Base-by-base conservation (phyloP, 2,888 invertebrate genomes). In the Labia minor region DNA sequence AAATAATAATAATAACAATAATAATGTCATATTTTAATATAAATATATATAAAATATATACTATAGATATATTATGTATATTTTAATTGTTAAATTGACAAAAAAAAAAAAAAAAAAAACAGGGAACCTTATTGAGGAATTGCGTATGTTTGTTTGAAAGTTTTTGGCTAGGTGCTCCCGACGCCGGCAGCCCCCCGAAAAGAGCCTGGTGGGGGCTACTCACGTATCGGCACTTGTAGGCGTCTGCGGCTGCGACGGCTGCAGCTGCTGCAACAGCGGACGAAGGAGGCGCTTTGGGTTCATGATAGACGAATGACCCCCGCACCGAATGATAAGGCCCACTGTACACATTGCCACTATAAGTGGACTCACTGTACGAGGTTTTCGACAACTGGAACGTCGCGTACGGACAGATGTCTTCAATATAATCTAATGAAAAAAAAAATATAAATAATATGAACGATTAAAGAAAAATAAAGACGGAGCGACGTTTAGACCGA, bases 401-500 rank as follows among this genome's bases (percentile, higher is more conserved):
- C 67, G 93, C 93, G 79, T 94, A 93, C 0, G 93, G 93, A 76
- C 93, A 93, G 73, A 93, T 92, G 76, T 94, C 93, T 80, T 93
- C 93, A 75, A 92, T 91, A 79, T 93, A 93, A 77, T 93, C 93
- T 84, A 49, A 49, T 14, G 83, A 37, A 78, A 78, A 33, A 64
- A 68, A 66, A 69, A 64, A 18, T 1, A 11, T 68, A n/a, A n/a
- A 10, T 8, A 33, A 37, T 62, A 61, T 67, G 49, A 66, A n/a
- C 14, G 19, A 18, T 19, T 19, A 62, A 19, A 62, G 1, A 11
- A 20, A 16, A 64, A 19, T 61, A 37, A 49, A 19, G 19, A 14
- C 37, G 11, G 33, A 1, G 18, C 1, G 26, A 21, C 20, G n/a
- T 19, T 19, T 19, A 19, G 18, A 62, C 8, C 21, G 63, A n/a